Evolutionary conservation across 2,113 vertebrate genomes (phyloP).

Genomic region (Rhea pennata): DNA sequence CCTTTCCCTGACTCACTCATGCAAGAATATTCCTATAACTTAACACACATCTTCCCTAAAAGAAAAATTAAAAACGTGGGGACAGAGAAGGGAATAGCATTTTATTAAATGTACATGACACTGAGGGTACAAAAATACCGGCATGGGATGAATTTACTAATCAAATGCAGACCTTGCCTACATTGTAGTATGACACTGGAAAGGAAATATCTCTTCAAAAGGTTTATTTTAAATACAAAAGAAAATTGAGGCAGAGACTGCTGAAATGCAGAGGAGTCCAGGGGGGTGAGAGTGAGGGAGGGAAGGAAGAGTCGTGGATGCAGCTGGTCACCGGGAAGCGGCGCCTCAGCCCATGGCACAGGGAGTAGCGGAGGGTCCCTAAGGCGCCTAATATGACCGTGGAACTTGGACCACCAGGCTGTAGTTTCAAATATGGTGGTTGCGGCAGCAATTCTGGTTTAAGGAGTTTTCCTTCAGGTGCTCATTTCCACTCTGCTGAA

Average conservation of each 20-base stretch:
- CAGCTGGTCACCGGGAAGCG: not conserved
- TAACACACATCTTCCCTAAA: not conserved
- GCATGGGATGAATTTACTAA: constrained; percentile 57
- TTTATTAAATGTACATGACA: constrained; percentile 53
- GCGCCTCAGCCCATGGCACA: not conserved
- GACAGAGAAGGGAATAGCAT: not conserved
- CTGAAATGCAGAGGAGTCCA: not conserved
- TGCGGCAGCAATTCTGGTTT: not conserved
- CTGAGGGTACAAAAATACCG: constrained; percentile 55
- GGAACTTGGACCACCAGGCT: not conserved
- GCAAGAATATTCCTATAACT: not conserved
- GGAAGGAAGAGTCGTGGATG: not conserved
- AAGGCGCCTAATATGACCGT: not conserved
- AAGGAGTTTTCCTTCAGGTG: not conserved
- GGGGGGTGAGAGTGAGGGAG: constrained; percentile 10
- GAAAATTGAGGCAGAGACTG: constrained; percentile 37
- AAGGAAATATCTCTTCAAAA: constrained; percentile 66
- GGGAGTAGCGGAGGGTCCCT: not conserved
- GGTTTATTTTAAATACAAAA: constrained; percentile 57
- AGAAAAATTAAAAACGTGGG: not conserved
- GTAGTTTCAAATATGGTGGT: not conserved
- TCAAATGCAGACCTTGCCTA: constrained; percentile 34
- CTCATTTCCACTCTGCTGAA: not conserved
- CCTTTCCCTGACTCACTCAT: not conserved
- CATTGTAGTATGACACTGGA: constrained; percentile 37